These are phyloP conservation scores for Porites rus DNA, from an alignment of 92 coral and sea anemone genomes.

Conservation along the genomic window DNA sequence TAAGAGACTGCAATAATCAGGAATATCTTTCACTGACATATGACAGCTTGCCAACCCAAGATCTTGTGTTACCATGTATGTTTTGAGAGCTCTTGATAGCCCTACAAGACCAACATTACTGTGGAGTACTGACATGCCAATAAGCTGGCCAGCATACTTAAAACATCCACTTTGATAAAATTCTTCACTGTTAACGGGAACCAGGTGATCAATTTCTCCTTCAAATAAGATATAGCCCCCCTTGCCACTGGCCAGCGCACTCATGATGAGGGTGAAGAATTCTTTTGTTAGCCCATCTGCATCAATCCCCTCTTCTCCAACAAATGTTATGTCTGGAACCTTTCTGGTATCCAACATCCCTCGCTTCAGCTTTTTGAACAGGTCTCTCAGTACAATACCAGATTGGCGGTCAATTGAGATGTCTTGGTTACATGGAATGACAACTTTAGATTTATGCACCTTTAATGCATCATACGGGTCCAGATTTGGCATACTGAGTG, in stretches of 20 bases:
- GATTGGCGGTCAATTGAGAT: constrained; percentile 45
- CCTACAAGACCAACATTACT: constrained; percentile 60
- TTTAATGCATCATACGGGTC: constrained; percentile 7
- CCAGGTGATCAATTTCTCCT: constrained; percentile 54
- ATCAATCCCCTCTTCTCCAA: constrained; percentile 73
- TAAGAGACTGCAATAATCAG: constrained; percentile 38
- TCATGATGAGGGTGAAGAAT: constrained; percentile 65
- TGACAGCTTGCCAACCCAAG: constrained; percentile 54
- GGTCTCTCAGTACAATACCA: constrained; percentile 45
- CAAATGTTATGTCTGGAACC: constrained; percentile 61
- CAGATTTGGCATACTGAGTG: constrained; percentile 18
- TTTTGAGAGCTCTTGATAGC: constrained; percentile 52
- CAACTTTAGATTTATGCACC: constrained; percentile 34
- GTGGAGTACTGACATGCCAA: constrained; percentile 66
- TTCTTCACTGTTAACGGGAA: constrained; percentile 61
- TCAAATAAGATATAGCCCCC: constrained; percentile 64
- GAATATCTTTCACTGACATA: constrained; percentile 54
- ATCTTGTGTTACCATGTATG: constrained; percentile 59
- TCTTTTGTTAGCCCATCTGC: constrained; percentile 68
- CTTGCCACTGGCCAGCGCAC: constrained; percentile 46
- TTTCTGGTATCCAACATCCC: constrained; percentile 47
- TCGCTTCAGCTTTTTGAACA: constrained; percentile 59
- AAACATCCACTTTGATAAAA: constrained; percentile 64
- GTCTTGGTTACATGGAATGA: constrained; percentile 18
- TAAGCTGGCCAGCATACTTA: constrained; percentile 63